These are phyloP conservation scores for Eubasilissa regina DNA, from an alignment of 1,140 invertebrate genomes.

Conservation along the genomic window DNA sequence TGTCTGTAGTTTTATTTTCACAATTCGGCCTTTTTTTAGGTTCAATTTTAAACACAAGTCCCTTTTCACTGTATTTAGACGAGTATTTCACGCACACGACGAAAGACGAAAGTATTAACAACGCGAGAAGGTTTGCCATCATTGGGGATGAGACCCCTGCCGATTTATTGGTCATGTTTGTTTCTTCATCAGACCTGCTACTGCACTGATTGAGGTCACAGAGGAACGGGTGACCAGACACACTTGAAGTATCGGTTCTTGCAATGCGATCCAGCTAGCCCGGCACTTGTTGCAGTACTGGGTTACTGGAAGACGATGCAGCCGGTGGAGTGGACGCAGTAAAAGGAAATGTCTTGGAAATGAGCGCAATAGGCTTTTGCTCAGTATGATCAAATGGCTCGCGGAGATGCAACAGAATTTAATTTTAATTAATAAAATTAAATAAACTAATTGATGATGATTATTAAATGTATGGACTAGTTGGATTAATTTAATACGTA, in stretches of 20 bases:
- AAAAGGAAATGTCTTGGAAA: slow-evolving; percentile 14
- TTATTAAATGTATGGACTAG: too few relatives aligned
- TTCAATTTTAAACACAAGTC: slow-evolving; percentile 11
- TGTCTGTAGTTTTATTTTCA: slow-evolving; percentile 3
- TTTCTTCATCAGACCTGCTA: neutral
- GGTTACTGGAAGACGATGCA: slow-evolving; percentile 14
- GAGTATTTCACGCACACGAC: slow-evolving; percentile 49
- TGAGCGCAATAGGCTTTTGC: slow-evolving; percentile 11
- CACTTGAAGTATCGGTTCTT: neutral
- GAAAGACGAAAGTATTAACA: slow-evolving; percentile 2
- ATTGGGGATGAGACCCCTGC: slow-evolving; percentile 16
- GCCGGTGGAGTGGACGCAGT: neutral
- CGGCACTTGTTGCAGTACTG: slow-evolving; percentile 8
- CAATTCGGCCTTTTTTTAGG: neutral
- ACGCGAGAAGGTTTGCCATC: neutral
- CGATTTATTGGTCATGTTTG: neutral
- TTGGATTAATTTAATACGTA: too few relatives aligned
- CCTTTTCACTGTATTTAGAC: slow-evolving; percentile 53
- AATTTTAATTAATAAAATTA: neutral
- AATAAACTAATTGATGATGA: too few relatives aligned
- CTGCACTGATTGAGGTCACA: neutral
- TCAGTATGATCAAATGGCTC: neutral
- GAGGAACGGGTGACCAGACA: neutral
- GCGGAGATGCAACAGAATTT: neutral
- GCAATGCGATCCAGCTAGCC: slow-evolving; percentile 11